Evolutionary conservation across 2,888 invertebrate genomes (phyloP).

Genomic region (Willowsia nigromaculata): DNA sequence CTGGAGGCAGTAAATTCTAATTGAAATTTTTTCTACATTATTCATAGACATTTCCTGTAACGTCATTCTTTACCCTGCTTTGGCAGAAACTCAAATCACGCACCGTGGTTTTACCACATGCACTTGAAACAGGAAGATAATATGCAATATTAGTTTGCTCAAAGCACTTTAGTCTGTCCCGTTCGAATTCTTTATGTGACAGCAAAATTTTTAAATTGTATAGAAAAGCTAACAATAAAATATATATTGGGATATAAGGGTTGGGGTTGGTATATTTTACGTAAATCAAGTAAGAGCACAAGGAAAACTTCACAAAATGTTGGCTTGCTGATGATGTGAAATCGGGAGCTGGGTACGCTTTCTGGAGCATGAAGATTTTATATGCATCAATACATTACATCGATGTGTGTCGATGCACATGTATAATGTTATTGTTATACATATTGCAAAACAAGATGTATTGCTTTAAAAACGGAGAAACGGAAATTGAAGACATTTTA

Average conservation of each 20-base stretch:
- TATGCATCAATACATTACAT: background rate
- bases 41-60: constrained; percentile 13
- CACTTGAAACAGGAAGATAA: background rate
- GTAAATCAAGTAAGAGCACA: constrained; percentile 1
- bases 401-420: background rate
- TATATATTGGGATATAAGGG: background rate
- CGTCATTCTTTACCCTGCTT: background rate
- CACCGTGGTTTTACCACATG: background rate
- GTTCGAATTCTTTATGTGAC: background rate
- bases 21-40: constrained; percentile 14
- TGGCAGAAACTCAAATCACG: constrained; percentile 29
- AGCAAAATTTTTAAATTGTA: background rate
- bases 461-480: background rate
- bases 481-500: constrained; percentile 8
- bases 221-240: background rate
- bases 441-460: background rate
- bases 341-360: background rate
- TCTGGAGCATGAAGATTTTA: background rate
- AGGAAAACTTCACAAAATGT: background rate
- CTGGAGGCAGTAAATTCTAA: constrained; percentile 3
- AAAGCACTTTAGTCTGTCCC: background rate
- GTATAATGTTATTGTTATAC: background rate
- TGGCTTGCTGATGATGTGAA: background rate
- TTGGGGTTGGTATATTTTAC: background rate
- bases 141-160: background rate